Evolutionary conservation across 2,888 invertebrate genomes (phyloP), one percentile per base, ranked within the genome.

Genomic region (Cheilosia vernalis): DNA sequence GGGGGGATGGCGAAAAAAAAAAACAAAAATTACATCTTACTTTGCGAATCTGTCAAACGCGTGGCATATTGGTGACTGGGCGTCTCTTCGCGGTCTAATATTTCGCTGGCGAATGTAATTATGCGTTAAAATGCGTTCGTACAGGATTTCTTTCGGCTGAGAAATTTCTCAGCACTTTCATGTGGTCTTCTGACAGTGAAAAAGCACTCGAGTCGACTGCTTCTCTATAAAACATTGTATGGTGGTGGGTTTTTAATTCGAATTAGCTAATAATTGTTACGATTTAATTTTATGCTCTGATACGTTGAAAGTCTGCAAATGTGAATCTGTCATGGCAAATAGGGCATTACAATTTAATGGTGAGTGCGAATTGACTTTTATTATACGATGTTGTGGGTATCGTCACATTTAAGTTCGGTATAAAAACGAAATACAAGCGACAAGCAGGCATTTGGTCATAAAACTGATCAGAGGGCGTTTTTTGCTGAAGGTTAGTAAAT

Each of bases 51-150:
- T 86, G 82, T 86, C 86, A 86, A 77, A 64, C 58, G 78, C 70
- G 79, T 82, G 86, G 82, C 73, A 74, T 86, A 78, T 78, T 77
- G 85, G 85, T 86, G 82, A 86, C 85, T 86, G 51, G 78, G 82
- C 86, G 86, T 86, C 86, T 86, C 82, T 86, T 86, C 86, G 86
- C 86, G 86, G 86, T 86, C 86, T 82, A 86, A 58, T 86, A 78
- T 86, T 86, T 77, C 63, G 66, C 49, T 69, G 55, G 56, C 51
- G 40, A 73, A 53, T 69, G 77, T 82, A 86, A 86, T 86, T 86
- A 55, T 69, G 86, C 86, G 82, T 86, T 63, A 73, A 86, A 86
- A 77, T 82, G 67, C 70, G 72, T 72, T 67, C 72, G 61, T 61
- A 58, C 61, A 58, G 67, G 72, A 67, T 56, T 80, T 85, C 72